Evolutionary conservation across 2,797 vertebrate species (phyloP).

Genomic region (Gymnocypris eckloni): DNA sequence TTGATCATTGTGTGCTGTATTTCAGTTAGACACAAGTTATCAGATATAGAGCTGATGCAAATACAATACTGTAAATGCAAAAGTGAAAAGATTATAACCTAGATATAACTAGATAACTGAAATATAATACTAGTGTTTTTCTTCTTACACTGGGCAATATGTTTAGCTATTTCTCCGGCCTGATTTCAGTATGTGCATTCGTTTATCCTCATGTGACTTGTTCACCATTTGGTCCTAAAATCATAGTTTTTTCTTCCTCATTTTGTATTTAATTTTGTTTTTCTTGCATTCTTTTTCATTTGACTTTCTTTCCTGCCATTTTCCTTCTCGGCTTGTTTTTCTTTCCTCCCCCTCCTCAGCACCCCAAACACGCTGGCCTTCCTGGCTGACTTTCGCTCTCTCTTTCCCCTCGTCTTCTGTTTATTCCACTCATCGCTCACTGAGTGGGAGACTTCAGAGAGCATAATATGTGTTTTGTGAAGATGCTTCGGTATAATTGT

Average conservation of each 20-base stretch:
- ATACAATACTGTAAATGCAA: not conserved
- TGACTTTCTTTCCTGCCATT: constrained; percentile 37
- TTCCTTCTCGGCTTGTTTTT: constrained; percentile 52
- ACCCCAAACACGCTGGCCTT: constrained; percentile 56
- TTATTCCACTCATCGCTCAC: constrained; percentile 33
- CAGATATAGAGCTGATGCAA: not conserved
- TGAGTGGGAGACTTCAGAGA: constrained; percentile 41
- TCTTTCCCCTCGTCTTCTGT: constrained; percentile 45
- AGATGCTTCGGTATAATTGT: constrained; percentile 69
- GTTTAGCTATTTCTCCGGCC: not conserved
- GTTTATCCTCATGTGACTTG: not conserved
- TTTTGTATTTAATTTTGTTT: constrained; percentile 4
- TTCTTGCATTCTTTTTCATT: constrained; percentile 13
- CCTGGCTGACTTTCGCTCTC: constrained; percentile 46
- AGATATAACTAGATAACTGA: not conserved
- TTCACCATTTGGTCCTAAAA: not conserved
- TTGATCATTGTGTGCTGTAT: not conserved
- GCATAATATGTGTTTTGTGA: constrained; percentile 61
- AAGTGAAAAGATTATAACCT: not conserved
- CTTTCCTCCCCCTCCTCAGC: constrained; percentile 28
- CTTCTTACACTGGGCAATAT: not conserved
- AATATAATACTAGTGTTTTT: not conserved
- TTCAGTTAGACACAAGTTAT: not conserved
- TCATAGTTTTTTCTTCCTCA: constrained; percentile 3
- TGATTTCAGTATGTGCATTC: not conserved